A percentile compares a stretch with the other conserved stretches of the same genome.
phyloP scores from a whole-genome alignment of 2,797 vertebrate genomes.

The Intellagama lesueurii region DNA sequence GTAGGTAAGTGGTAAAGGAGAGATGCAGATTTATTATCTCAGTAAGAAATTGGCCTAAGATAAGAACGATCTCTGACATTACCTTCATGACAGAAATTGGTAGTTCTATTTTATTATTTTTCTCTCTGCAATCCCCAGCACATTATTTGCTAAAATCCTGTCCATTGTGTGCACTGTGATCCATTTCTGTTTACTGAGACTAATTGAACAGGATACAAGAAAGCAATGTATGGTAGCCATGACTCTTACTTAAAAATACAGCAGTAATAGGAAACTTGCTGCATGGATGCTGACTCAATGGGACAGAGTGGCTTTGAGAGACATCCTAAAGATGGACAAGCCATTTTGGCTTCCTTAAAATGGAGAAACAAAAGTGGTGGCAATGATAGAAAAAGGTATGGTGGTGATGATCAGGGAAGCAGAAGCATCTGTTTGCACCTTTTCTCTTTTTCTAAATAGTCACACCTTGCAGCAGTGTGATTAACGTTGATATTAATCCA shows the following conservation, averaged over 20 bases:
- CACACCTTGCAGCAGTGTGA: not conserved
- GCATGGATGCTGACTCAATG: not conserved
- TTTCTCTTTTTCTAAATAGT: not conserved
- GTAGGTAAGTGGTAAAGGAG: not conserved
- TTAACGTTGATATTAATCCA: not conserved
- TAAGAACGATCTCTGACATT: not conserved
- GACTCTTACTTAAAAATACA: not conserved
- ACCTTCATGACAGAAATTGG: not conserved
- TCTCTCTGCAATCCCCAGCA: not conserved
- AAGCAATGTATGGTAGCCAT: not conserved
- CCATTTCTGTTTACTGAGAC: not conserved
- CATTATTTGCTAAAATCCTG: not conserved
- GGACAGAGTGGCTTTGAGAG: not conserved
- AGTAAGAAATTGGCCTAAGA: not conserved
- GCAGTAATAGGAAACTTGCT: not conserved
- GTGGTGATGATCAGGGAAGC: not conserved
- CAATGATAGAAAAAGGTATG: not conserved
- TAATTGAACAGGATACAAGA: no score
- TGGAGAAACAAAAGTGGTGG: not conserved
- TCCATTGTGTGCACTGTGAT: not conserved
- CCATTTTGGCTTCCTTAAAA: not conserved
- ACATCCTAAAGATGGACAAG: not conserved
- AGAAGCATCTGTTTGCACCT: not conserved
- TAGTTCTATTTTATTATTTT: not conserved
- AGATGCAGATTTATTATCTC: not conserved